Percentiles rank a stretch among this genome's conserved stretches.
These are phyloP conservation scores for Solenodon paradoxus DNA, from an alignment of 2,113 vertebrate species.

Conservation along the genomic window DNA sequence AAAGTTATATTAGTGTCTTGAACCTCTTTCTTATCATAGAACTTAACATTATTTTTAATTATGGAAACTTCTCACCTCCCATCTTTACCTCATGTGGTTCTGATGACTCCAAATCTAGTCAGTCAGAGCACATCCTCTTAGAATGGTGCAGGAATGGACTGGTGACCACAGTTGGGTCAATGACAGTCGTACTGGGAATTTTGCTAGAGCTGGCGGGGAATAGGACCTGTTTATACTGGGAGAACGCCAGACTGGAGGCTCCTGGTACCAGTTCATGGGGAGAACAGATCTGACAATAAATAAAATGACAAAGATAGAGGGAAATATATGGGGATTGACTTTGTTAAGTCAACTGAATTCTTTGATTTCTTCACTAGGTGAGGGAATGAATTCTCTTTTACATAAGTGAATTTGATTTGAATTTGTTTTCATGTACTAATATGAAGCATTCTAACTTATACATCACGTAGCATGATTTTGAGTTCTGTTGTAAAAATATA, in stretches of 20 bases:
- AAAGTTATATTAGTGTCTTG: background rate
- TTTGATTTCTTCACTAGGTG: conserved; percentile 15
- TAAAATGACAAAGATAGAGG: background rate
- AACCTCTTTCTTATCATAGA: background rate
- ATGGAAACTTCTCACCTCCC: background rate
- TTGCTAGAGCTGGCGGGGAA: background rate
- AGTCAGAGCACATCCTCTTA: background rate
- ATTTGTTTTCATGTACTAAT: conserved; percentile 42
- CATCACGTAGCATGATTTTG: conserved; percentile 24
- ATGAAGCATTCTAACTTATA: conserved; percentile 22
- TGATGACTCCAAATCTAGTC: background rate
- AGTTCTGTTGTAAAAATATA: conserved; percentile 33
- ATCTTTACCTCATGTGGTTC: background rate
- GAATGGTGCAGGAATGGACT: background rate
- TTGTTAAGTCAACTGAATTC: background rate
- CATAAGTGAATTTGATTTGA: conserved; percentile 52
- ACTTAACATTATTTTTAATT: background rate
- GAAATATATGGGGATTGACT: background rate
- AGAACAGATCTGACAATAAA: background rate
- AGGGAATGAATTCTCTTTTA: conserved; percentile 36
- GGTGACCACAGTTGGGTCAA: background rate
- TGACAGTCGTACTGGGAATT: background rate
- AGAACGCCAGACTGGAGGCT: too few relatives aligned
- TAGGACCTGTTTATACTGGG: background rate
- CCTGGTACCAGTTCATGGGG: background rate